Base-by-base conservation (phyloP, 2,888 invertebrate genomes). In the Dioctria linearis region DNA sequence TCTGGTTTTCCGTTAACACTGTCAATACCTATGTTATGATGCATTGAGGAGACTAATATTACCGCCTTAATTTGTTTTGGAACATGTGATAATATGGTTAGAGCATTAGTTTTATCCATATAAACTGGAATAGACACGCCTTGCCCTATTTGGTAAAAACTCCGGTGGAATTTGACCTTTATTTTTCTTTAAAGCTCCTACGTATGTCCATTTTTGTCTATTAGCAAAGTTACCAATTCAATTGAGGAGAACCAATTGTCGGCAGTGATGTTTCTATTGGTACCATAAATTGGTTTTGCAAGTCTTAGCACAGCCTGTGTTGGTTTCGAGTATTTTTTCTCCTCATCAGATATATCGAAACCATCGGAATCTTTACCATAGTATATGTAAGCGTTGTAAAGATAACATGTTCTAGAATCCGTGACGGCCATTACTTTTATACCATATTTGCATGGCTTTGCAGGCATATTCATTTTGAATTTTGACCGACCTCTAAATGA, bases 1-100 rank as follows among this genome's bases (percentile, higher is more conserved):
- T 13, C 61, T 39, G 42, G 43, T 67, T 79, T 79, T 40, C 67
- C 9, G 37, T 54, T 39, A 25, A 25, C 25, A 25, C 25, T 25
- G 25, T 25, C 25, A 25, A 25, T 25, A 25, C 2, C 25, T 25
- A 25, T 25, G 25, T 25, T 25, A 2, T 46, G 49, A 46, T 46
- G 49, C 49, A 46, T 46, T 46, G 49, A 46, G 9, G 49, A 46
- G 5, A 46, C 9, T 46, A 46, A 46, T 6, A 46, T 46, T 46
- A 9, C 49, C 6, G 49, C 5, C 9, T 9, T 46, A 9, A 2
- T 46, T 9, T 46, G 5, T 46, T 46, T 46, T 9, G 49, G 49
- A 46, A 9, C 9, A 9, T 46, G 9, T 46, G 49, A 1, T 6
- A 46, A 1, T 46, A 46, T 5, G 5, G 1, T 46, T 9, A 46